Evolutionary conservation across 2,113 vertebrate species (phyloP).

Genomic region (Ptilorrhoa leucosticta): DNA sequence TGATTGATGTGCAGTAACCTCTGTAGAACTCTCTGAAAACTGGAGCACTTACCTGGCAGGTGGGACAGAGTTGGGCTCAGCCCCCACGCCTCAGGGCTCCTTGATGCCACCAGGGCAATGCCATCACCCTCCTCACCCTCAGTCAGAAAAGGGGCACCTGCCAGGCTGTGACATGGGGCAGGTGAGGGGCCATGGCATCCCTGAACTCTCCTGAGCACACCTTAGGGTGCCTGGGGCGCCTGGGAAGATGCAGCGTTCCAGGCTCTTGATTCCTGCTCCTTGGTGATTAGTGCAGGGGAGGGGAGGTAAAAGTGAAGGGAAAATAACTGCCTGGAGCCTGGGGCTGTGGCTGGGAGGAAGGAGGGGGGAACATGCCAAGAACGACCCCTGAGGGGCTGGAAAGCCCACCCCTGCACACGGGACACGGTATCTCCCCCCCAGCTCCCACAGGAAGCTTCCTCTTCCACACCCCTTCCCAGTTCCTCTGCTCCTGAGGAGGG

Average conservation of each 20-base stretch:
- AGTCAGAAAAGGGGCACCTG: not conserved
- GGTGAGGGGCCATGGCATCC: not conserved
- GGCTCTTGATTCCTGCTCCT: not conserved
- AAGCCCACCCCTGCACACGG: not conserved
- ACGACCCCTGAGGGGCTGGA: not conserved
- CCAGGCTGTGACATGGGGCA: not conserved
- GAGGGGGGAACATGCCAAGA: not conserved
- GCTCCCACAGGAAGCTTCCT: not conserved
- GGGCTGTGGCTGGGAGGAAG: not conserved
- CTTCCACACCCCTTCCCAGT: fast-evolving
- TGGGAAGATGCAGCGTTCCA: not conserved
- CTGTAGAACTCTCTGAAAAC: not conserved
- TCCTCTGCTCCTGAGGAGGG: not conserved
- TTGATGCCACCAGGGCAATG: not conserved
- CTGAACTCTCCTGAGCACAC: not conserved
- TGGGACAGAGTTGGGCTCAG: not conserved
- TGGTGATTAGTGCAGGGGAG: not conserved
- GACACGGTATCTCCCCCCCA: fast-evolving
- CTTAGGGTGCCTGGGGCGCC: not conserved
- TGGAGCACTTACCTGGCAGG: not conserved
- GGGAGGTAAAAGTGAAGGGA: not conserved
- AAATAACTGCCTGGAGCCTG: not conserved
- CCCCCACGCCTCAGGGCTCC: not conserved
- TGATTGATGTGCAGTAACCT: not conserved
- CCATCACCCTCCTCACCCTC: not conserved